These are phyloP conservation scores for Formica exsecta DNA, from an alignment of 1,140 invertebrate genomes.

Conservation along the genomic window DNA sequence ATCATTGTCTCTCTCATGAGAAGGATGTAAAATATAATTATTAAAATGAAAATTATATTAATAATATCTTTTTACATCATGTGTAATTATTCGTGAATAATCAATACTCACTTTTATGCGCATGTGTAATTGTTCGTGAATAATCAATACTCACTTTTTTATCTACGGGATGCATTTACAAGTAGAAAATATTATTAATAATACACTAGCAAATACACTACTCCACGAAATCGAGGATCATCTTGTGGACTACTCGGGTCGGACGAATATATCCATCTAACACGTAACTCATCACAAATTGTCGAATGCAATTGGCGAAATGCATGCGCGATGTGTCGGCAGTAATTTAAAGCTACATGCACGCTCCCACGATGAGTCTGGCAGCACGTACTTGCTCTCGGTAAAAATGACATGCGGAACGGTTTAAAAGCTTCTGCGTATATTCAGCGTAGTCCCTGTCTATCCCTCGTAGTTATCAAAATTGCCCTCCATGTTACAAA, in stretches of 20 bases:
- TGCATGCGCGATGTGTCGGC: conserved; percentile 34
- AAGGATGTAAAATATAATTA: conserved; percentile 15
- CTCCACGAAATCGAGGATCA: background rate
- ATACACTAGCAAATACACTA: no score
- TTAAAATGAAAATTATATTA: background rate
- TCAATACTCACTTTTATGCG: background rate
- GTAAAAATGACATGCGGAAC: conserved; percentile 26
- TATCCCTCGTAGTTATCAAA: conserved; percentile 7
- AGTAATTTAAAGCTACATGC: conserved; percentile 34
- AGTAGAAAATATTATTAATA: background rate
- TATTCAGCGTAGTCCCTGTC: background rate
- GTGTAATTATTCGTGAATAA: background rate
- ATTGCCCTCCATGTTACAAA: background rate
- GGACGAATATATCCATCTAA: conserved; percentile 1
- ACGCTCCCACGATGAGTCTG: background rate
- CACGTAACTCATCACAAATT: conserved; percentile 1
- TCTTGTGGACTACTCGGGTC: background rate
- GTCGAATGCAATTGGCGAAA: conserved; percentile 55
- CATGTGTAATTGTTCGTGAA: no score
- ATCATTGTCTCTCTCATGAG: background rate
- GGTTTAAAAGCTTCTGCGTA: conserved; percentile 20
- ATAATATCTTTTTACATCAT: no score
- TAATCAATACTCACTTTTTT: no score
- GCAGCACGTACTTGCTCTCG: background rate
- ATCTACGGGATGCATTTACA: background rate